Percentiles rank a stretch among this genome's conserved stretches.
These are phyloP conservation scores for Zosterops japonicus DNA, from an alignment of 2,113 vertebrate genomes.

Conservation along the genomic window DNA sequence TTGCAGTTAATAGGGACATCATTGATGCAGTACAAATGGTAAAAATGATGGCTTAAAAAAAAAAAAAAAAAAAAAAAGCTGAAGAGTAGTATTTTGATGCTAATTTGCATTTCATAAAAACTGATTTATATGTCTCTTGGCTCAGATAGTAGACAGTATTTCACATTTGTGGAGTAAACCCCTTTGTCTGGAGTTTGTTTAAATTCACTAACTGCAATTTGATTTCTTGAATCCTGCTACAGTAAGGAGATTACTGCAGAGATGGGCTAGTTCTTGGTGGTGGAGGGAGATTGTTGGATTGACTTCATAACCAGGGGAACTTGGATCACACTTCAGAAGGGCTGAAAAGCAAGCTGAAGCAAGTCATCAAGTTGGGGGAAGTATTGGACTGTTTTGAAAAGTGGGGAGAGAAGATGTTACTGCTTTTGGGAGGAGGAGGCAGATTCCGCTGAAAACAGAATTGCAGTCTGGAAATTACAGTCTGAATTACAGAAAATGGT, in stretches of 20 bases:
- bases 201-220: not conserved
- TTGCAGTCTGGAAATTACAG: not conserved
- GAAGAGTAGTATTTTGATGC: not conserved
- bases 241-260: not conserved
- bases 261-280: not conserved
- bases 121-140: not conserved
- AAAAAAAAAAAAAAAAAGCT: not conserved
- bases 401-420: not conserved
- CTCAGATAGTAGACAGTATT: not conserved
- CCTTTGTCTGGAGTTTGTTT: not conserved
- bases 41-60: not conserved
- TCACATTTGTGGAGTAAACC: not conserved
- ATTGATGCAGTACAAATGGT: not conserved
- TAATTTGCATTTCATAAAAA: not conserved
- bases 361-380: not conserved
- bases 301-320: not conserved
- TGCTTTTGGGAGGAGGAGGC: not conserved
- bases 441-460: not conserved
- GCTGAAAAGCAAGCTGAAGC: not conserved
- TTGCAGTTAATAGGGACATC: not conserved
- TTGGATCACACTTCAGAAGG: conserved; percentile 2
- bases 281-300: not conserved
- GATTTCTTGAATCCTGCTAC: not conserved
- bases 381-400: not conserved
- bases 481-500: not conserved